These are phyloP conservation scores for Oreortyx pictus DNA, from an alignment of 2,797 vertebrate genomes.

Conservation along the genomic window DNA sequence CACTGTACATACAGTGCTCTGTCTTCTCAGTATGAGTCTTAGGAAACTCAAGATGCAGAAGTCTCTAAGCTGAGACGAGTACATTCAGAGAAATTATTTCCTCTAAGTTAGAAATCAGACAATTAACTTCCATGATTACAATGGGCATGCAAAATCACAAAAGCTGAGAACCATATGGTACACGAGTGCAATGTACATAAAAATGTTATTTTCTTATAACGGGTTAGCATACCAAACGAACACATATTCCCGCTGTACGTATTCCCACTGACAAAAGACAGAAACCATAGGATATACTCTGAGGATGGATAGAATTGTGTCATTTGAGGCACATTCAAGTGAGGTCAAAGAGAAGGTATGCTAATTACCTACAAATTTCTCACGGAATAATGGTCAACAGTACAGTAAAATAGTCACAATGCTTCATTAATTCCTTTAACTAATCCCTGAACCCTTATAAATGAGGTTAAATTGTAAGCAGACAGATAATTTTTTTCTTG, in stretches of 20 bases:
- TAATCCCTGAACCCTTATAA: neutral
- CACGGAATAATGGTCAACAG: neutral
- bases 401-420: slow-evolving; percentile 4
- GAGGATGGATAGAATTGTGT: neutral
- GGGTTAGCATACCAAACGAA: neutral
- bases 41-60: neutral
- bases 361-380: neutral
- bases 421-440: neutral
- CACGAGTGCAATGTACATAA: rapidly evolving
- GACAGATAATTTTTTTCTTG: neutral
- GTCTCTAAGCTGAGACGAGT: neutral
- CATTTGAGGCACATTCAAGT: neutral
- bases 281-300: neutral
- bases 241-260: neutral
- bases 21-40: neutral
- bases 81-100: neutral
- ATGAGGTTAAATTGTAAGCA: neutral
- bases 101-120: neutral
- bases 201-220: neutral
- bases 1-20: neutral
- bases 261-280: neutral
- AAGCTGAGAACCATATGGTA: neutral
- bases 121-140: neutral
- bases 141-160: neutral
- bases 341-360: neutral